phyloP scores from a whole-genome alignment of 2,888 invertebrate genomes.

The Phasia obesa region DNA sequence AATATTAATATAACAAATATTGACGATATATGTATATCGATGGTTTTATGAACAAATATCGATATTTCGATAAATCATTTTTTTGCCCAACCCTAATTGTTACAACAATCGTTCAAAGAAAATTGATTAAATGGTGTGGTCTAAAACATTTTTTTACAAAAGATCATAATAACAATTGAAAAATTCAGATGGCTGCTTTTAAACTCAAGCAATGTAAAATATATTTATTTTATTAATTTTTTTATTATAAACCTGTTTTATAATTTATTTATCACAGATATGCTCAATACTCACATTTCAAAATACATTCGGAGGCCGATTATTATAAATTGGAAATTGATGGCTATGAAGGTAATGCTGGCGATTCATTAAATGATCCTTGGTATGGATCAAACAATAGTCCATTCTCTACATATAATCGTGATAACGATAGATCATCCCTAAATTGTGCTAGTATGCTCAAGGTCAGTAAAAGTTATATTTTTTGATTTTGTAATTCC shows the following conservation, averaged over 20 bases:
- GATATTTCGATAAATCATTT: no score
- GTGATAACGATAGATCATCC: constrained; percentile 95
- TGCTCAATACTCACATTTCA: constrained; percentile 95
- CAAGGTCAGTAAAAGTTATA: constrained; percentile 83
- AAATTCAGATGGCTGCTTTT: no score
- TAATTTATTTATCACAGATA: constrained; percentile 85
- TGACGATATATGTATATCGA: no score
- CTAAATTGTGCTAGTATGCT: constrained; percentile 96
- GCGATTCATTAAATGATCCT: constrained; percentile 95
- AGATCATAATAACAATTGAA: no score
- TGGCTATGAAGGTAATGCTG: constrained; percentile 95
- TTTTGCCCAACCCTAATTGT: no score
- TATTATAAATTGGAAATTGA: constrained; percentile 96
- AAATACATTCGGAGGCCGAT: constrained; percentile 95
- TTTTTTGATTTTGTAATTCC: neutral
- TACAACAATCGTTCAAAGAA: no score
- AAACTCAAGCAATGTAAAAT: no score
- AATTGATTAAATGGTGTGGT: no score
- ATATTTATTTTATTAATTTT: neutral
- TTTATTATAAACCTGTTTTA: no score
- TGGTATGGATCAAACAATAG: constrained; percentile 97
- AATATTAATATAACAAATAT: no score
- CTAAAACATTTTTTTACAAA: no score
- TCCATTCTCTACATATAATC: constrained; percentile 95
- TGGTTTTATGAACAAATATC: no score